Conservation (phyloP, 2,113 vertebrate genomes). For the Oreamnos americanus region DNA sequence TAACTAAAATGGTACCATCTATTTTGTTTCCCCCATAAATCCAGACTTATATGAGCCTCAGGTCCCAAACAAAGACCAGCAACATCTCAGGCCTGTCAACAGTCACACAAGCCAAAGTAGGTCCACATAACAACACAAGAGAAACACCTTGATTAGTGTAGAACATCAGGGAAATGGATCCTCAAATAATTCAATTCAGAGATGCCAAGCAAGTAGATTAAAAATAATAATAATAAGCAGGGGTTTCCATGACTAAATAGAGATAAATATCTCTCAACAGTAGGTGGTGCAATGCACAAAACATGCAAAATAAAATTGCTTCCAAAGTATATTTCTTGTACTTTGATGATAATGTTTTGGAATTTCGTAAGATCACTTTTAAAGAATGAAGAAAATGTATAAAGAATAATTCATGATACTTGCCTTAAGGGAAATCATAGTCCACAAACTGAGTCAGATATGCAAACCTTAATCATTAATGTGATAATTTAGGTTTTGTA, state of each 20-base stretch:
- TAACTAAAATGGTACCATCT: neutral
- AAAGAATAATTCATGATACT: constrained; percentile 57
- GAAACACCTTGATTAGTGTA: neutral
- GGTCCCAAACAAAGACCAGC: neutral
- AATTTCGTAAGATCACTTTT: constrained; percentile 45
- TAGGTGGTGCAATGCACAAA: neutral
- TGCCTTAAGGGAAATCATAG: constrained; percentile 39
- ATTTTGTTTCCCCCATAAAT: rapidly evolving
- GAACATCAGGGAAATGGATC: neutral
- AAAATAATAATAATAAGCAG: neutral
- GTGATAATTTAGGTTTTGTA: constrained; percentile 45
- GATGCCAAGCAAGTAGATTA: neutral
- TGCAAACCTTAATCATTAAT: constrained; percentile 47
- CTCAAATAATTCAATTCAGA: neutral
- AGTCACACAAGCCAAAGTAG: neutral
- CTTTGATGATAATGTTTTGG: neutral
- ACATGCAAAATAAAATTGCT: neutral
- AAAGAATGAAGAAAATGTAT: constrained; percentile 28
- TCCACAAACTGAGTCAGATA: constrained; percentile 19
- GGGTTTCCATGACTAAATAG: neutral
- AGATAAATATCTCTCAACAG: constrained; percentile 31
- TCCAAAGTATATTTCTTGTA: neutral
- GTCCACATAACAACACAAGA: neutral
- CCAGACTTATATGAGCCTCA: neutral
- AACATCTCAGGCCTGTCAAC: neutral